Conservation (phyloP, 2,888 invertebrate genomes). For the Leptogaster cylindrica region DNA sequence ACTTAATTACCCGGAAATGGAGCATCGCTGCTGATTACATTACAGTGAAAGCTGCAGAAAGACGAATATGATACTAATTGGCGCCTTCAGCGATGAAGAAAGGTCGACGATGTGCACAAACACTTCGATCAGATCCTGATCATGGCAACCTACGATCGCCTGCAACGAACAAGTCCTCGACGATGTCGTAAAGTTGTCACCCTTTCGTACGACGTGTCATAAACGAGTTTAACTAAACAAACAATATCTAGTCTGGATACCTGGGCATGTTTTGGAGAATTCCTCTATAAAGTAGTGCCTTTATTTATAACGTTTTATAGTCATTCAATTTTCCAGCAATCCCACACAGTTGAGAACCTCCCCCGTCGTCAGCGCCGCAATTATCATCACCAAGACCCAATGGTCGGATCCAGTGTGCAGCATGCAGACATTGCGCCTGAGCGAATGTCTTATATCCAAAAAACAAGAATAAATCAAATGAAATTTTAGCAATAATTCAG, state of each 20-base stretch:
- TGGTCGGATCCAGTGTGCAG: not conserved
- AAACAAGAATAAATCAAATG: constrained; percentile 47
- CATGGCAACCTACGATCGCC: no score
- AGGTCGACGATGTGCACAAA: no score
- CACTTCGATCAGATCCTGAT: no score
- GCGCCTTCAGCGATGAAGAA: constrained; percentile 1
- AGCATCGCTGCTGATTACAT: not conserved
- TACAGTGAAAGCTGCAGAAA: constrained; percentile 24
- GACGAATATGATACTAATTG: not conserved
- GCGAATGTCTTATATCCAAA: constrained; percentile 21
- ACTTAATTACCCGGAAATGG: constrained; percentile 57
- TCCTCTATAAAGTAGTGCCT: constrained; percentile 31
- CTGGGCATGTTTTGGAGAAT: constrained; percentile 27
- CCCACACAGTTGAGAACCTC: constrained; percentile 28
- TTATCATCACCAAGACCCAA: constrained; percentile 33
- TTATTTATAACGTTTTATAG: constrained; percentile 33
- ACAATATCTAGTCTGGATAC: constrained; percentile 30
- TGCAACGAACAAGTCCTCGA: no score
- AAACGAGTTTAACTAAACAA: constrained; percentile 34
- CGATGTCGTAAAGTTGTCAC: constrained; percentile 40
- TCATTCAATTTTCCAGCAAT: constrained; percentile 26
- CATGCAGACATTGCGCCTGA: constrained; percentile 13
- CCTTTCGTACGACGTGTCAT: constrained; percentile 17
- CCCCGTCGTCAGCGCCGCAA: constrained; percentile 30
- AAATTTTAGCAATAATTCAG: constrained; percentile 50